Base-by-base conservation (phyloP, 2,888 invertebrate genomes). In the Cerceris ruficornis region DNA sequence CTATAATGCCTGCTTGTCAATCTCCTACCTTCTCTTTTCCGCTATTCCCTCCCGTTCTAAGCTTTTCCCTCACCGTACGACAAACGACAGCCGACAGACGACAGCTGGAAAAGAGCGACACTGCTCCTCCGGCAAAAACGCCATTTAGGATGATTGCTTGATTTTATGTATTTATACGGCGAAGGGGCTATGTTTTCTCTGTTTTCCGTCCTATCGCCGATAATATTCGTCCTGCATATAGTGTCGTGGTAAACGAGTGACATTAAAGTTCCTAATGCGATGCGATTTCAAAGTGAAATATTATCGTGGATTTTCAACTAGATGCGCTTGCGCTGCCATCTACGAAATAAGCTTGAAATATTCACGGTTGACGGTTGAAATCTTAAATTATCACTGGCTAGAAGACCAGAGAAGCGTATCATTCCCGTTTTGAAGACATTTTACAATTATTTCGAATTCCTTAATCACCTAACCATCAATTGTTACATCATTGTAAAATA, bases 71-170 rank as follows among this genome's bases (percentile, higher is more conserved):
- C 76, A 79, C 81, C 80, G 81, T 71, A 81, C 71, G 86, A 86
- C 88, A 88, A 89, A 91, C 87, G 89, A 90, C 89, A 87, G 85
- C 84, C 86, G 85, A 87, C 87, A 84, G 85, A 85, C 83, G 83
- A 85, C 86, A 87, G 83, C 78, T 83, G 80, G 81, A 84, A 88
- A 89, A 89, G 86, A 83, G 83, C 84, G 85, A 82, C 84, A 62
- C 55, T 72, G 72, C 69, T 74, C 77, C 75, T 77, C 68, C 57
- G 41, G 66, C 59, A 42, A 15, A 46, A 69, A 69, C 82, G 75
- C 89, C 91, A 88, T 89, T 91, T 90, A 88, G 88, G 89, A 89
- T 90, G 91, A 91, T 91, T 90, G 89, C 90, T 85, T 83, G 90
- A 91, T 91, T 85, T 91, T 91, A 91, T 91, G 88, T 88, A 91